These are phyloP conservation scores for Oxyruncus cristatus DNA, from an alignment of 2,113 vertebrate species.

Conservation along the genomic window DNA sequence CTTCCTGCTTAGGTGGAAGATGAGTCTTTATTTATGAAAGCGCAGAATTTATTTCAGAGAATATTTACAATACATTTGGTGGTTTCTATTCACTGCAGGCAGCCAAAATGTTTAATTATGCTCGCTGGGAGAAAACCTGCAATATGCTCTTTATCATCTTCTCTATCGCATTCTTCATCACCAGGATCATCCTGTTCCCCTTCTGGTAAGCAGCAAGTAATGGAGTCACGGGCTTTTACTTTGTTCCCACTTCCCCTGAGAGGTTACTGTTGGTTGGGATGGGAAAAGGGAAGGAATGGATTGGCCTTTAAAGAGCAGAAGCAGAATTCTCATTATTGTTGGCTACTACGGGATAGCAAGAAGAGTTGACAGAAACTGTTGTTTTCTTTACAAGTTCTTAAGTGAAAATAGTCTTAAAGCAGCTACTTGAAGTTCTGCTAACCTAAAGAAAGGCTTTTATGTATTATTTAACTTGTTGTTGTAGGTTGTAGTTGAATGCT, in stretches of 20 bases:
- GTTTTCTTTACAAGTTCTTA: background rate
- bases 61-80: background rate
- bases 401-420: background rate
- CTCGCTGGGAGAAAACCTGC: slow-evolving; percentile 84
- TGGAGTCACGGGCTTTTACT: background rate
- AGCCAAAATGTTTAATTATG: slow-evolving; percentile 93
- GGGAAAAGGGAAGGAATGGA: background rate
- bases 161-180: slow-evolving; percentile 80
- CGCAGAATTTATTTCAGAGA: background rate
- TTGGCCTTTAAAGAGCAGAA: background rate
- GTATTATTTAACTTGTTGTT: background rate
- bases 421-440: background rate
- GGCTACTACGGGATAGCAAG: background rate
- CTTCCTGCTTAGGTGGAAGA: background rate
- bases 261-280: background rate
- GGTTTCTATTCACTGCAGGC: slow-evolving; percentile 75
- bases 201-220: slow-evolving; percentile 82
- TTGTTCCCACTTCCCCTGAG: background rate
- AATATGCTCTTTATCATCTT: slow-evolving; percentile 87
- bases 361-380: background rate
- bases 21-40: slow-evolving; percentile 30
- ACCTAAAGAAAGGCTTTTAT: background rate
- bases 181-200: slow-evolving; percentile 87
- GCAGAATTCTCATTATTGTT: background rate
- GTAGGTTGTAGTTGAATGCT: background rate